Conservation (phyloP, 2,797 vertebrate genomes). For the Natrix natrix region DNA sequence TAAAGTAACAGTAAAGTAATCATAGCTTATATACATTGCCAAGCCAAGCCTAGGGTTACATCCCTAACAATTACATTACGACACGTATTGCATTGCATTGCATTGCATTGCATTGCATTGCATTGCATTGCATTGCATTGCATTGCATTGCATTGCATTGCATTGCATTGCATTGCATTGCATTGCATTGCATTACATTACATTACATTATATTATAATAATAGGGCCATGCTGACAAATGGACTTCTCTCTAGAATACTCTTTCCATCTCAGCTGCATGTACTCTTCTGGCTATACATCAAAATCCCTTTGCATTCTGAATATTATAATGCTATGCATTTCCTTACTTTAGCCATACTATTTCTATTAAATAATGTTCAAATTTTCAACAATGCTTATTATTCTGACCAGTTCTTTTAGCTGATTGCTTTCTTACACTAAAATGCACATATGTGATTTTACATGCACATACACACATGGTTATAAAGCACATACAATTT, state of each 20-base stretch:
- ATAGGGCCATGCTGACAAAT: neutral
- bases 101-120: too few species aligned
- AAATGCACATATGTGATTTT: neutral
- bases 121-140: too few species aligned
- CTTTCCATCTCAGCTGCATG: neutral
- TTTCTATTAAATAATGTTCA: neutral
- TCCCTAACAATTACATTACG: too few species aligned
- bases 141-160: too few species aligned
- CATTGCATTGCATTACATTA: too few species aligned
- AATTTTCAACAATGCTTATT: neutral
- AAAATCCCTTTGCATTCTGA: neutral
- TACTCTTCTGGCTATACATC: neutral
- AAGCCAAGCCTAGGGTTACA: too few species aligned
- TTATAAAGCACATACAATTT: neutral
- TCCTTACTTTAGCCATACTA: neutral
- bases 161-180: too few species aligned
- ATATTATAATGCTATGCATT: neutral
- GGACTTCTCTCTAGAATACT: neutral
- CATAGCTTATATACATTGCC: too few species aligned
- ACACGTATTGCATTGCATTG: too few species aligned
- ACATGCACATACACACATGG: neutral
- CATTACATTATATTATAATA: neutral
- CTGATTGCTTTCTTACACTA: neutral
- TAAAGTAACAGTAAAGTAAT: too few species aligned
- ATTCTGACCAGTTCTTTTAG: neutral